phyloP scores from a whole-genome alignment of 1,140 invertebrate genomes.

The Globodera ellingtonae region DNA sequence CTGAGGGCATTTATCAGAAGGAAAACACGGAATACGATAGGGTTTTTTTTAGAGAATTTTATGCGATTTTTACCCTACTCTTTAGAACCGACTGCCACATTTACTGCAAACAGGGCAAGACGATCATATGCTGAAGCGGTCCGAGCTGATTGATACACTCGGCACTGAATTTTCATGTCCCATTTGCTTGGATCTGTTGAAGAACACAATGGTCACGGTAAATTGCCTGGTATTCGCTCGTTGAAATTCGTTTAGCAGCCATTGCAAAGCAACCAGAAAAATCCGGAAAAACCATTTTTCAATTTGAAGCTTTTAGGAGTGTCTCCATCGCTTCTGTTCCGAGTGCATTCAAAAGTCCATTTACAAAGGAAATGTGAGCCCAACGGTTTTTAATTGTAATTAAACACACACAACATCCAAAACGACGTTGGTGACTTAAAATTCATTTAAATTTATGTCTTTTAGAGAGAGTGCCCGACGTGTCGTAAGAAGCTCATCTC shows the following conservation, averaged over 20 bases:
- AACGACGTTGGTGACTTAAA: too few species aligned
- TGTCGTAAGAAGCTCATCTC: slow-evolving; percentile 97
- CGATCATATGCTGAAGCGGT: slow-evolving; percentile 7
- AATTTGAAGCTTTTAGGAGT: slow-evolving; percentile 72
- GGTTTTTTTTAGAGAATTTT: background rate
- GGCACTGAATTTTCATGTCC: slow-evolving; percentile 98
- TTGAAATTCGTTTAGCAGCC: too few species aligned
- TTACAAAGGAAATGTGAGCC: slow-evolving; percentile 83
- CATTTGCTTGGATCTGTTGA: slow-evolving; percentile 97
- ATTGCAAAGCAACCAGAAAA: too few species aligned
- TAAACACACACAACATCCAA: too few species aligned
- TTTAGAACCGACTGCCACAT: slow-evolving; percentile 19
- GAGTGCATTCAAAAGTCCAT: slow-evolving; percentile 97
- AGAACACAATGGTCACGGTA: slow-evolving; percentile 77
- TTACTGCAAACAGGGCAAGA: background rate
- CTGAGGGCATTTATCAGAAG: background rate
- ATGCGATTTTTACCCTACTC: background rate
- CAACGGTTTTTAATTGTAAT: background rate
- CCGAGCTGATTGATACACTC: slow-evolving; percentile 73
- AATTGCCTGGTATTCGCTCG: background rate
- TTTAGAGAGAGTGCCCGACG: slow-evolving; percentile 87
- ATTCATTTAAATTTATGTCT: background rate
- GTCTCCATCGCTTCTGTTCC: slow-evolving; percentile 93
- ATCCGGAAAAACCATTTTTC: too few species aligned
- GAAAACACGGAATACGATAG: background rate